Evolutionary conservation across 2,888 invertebrate genomes (phyloP).

Genomic region (Drosophila borealis): DNA sequence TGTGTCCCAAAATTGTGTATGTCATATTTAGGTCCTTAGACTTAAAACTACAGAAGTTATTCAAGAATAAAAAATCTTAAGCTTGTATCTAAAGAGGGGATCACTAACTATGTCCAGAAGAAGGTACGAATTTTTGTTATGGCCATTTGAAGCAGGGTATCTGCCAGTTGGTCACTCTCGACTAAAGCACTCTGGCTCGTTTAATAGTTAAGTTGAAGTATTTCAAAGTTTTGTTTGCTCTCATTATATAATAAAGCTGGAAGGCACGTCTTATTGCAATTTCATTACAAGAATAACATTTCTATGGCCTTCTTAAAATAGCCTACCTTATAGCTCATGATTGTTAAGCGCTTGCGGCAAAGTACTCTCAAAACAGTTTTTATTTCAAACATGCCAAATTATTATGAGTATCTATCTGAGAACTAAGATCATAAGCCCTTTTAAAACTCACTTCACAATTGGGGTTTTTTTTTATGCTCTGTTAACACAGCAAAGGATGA

Average conservation of each 20-base stretch:
- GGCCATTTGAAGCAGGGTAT: neutral
- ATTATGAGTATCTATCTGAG: too few species aligned
- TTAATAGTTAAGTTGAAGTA: neutral
- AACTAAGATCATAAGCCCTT: too few species aligned
- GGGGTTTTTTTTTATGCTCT: too few species aligned
- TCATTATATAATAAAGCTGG: neutral
- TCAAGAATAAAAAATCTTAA: too few species aligned
- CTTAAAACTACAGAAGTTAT: too few species aligned
- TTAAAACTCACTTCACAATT: too few species aligned
- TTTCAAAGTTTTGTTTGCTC: neutral
- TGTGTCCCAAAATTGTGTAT: too few species aligned
- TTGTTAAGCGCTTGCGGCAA: slow-evolving; percentile 11
- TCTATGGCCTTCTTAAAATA: slow-evolving; percentile 8
- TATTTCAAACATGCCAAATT: neutral
- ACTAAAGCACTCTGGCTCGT: neutral
- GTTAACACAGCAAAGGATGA: too few species aligned
- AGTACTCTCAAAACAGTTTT: neutral
- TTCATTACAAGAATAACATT: slow-evolving; percentile 9
- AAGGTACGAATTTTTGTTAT: too few species aligned
- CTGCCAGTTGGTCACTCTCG: neutral
- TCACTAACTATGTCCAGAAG: too few species aligned
- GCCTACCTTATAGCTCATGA: neutral
- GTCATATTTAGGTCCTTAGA: too few species aligned
- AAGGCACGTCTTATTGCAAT: slow-evolving; percentile 11
- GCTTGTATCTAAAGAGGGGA: too few species aligned